A percentile compares a stretch with the other conserved stretches of the same genome.
Evolutionary conservation across 2,113 vertebrate species (phyloP).

Genomic region (Tautogolabrus adspersus): DNA sequence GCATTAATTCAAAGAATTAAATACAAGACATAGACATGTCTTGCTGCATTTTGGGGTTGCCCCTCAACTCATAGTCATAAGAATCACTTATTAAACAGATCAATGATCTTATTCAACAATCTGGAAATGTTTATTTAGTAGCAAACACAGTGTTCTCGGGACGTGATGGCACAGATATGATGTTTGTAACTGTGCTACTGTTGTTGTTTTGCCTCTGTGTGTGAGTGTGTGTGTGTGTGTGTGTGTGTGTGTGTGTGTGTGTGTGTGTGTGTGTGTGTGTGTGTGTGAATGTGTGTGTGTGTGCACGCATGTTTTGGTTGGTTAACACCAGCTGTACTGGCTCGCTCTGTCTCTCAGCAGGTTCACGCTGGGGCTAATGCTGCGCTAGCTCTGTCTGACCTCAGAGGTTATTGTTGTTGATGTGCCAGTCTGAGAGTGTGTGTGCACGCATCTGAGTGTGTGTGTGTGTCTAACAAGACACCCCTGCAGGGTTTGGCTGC

Average conservation of each 20-base stretch:
- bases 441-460: conserved; percentile 19
- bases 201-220: conserved; percentile 44
- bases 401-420: conserved; percentile 76
- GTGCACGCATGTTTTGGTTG: conserved; percentile 70
- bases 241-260: conserved; percentile 65
- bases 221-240: conserved; percentile 58
- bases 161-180: conserved; percentile 46
- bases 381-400: conserved; percentile 70
- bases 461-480: conserved; percentile 73
- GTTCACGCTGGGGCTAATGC: conserved; percentile 76
- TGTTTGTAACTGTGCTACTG: conserved; percentile 40
- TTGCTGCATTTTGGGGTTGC: conserved; percentile 11
- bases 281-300: conserved; percentile 55
- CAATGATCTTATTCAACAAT: conserved; percentile 41
- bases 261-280: conserved; percentile 67
- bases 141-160: conserved; percentile 43
- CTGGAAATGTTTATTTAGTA: conserved; percentile 60
- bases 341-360: conserved; percentile 75
- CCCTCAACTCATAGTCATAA: conserved; percentile 27
- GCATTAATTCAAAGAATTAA: background rate
- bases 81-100: conserved; percentile 49
- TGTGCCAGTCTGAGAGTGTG: conserved; percentile 48
- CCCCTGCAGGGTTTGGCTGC: conserved; percentile 64
- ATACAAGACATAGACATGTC: background rate
- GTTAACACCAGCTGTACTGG: conserved; percentile 77